Base-by-base conservation (phyloP, 2,797 vertebrate species). In the Chaunax sp. region DNA sequence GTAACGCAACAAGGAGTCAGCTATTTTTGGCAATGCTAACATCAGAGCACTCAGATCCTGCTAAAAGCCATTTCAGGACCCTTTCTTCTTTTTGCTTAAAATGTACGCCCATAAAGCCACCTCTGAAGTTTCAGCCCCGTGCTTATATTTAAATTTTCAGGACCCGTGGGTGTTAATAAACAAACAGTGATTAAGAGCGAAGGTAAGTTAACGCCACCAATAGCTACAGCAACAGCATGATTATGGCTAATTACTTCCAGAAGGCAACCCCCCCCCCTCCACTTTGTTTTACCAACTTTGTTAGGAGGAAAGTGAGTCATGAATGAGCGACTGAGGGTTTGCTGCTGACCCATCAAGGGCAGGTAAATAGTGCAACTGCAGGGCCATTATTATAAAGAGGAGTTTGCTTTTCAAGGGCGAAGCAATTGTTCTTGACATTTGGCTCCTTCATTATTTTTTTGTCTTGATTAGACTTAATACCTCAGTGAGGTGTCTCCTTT, bases 161-260 rank as follows among this genome's bases (percentile, higher is more conserved):
- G 67, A 80, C 82, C 81, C 80, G 62, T 72, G 81, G 84, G 90
- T 79, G 63, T 65, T 78, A 51, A 72, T 88, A 89, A 91, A 77
- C 77, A 82, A 86, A 86, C 72, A 52, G 74, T 85, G 83, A 92
- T 93, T 91, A 87, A 71, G 72, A 81, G 72, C 16, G 40, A 84
- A 90, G 75, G 86, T 88, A 82, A 77, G 64, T 68, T 86, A 82
- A 86, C 64, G 71, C 69, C 76, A 77, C 82, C 68, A 69, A 64
- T 87, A 81, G 85, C 75, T 62, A 71, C 64, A 44, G 72, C 60
- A 91, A 76, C 78, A 85, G 85, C 85, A n/a, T 78, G 66, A 88
- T 90, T 86, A 76, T 80, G 79, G 75, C 78, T 91, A 91, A 92
- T 90, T 90, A 86, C 77, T 75, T 85, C 88, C 86, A 89, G 84